Base-by-base conservation (phyloP, 2,888 invertebrate genomes). In the Chloroclysta siterata region DNA sequence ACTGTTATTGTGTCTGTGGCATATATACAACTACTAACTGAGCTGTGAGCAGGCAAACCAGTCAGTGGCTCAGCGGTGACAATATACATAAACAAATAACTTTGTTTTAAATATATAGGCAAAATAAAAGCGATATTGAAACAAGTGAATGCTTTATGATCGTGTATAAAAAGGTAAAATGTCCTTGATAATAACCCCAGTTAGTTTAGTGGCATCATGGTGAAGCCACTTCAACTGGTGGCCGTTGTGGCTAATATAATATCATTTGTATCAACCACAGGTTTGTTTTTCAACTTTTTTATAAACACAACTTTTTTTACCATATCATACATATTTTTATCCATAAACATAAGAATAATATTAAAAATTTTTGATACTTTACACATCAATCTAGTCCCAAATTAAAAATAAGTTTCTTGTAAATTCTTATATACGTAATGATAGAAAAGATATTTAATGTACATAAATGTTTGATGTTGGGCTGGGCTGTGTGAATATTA, bases 111-210 rank as follows among this genome's bases (percentile, higher is more conserved):
- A 14, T 28, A 10, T 0, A n/a, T 47, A 39, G 17, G 5, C 6
- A 44, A 39, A 22, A 3, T 22, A 22, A 22, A 39, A 8, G 5
- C 14, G 28, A 36, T 56, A 29, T 61, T 80, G 67, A 70, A 72
- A 79, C 82, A 83, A 82, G 75, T 84, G 83, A 76, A 75, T 69
- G 69, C 59, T 66, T 52, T 64, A 58, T 14, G 48, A 7, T 65
- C 60, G 66, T 62, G 50, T 84, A 84, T 86, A 84, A 72, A 86
- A 83, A 76, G 70, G 66, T 70, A 71, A 7, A 73, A 63, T 63
- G 67, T 61, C 64, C 48, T 74, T 69, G 73, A 71, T 75, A 72
- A 68, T 53, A 53, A 64, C 7, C 55, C 41, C 70, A 78, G 69
- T 72, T 62, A 50, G 60, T 71, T 4, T 36, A 15, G 13, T 62